Evolutionary conservation across 2,113 vertebrate genomes (phyloP).

Genomic region (Acinonyx jubatus): DNA sequence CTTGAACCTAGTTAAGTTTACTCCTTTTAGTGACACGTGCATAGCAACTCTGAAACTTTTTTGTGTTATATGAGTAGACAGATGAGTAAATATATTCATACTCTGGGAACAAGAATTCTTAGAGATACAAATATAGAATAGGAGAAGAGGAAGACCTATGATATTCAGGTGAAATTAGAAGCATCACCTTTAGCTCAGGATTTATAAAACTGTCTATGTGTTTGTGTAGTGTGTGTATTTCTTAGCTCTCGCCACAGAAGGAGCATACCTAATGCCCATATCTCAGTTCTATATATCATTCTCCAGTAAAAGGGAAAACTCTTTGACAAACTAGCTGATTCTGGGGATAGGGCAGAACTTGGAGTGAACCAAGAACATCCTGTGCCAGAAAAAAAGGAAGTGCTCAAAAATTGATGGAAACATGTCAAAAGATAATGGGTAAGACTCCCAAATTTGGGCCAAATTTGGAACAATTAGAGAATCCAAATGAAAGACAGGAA

Average conservation of each 20-base stretch:
- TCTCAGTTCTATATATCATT: not conserved
- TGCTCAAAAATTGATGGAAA: not conserved
- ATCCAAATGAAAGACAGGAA: not conserved
- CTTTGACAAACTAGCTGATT: not conserved
- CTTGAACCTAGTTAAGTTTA: not conserved
- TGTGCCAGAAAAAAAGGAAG: not conserved
- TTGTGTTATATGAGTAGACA: not conserved
- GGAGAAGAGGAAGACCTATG: not conserved
- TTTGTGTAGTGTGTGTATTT: not conserved
- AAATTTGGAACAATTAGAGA: not conserved
- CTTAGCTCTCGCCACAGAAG: not conserved
- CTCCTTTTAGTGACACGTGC: not conserved
- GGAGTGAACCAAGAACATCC: not conserved
- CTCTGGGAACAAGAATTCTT: not conserved
- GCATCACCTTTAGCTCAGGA: not conserved
- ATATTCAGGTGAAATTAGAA: not conserved
- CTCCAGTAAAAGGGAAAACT: not conserved
- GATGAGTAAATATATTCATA: not conserved
- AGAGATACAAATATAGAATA: not conserved
- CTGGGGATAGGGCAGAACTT: not conserved
- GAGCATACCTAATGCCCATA: not conserved
- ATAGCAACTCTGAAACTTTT: constrained; percentile 7
- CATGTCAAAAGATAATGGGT: not conserved
- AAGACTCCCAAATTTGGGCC: not conserved
- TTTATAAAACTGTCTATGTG: not conserved